Base-by-base conservation (phyloP, 1,140 invertebrate species). In the Caenorhabditis briggsae region DNA sequence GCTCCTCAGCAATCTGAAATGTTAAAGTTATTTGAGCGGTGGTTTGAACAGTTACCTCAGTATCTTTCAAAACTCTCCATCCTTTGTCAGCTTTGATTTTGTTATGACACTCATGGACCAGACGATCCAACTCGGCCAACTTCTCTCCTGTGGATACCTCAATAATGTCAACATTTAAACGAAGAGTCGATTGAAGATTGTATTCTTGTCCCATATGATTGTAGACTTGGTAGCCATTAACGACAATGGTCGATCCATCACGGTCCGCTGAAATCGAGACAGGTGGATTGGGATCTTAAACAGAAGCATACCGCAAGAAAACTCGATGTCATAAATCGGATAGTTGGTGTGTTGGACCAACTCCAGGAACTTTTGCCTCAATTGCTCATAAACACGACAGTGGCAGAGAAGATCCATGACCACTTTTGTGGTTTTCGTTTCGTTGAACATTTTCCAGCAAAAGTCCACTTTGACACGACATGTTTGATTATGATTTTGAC, bases 51-150 rank as follows among this genome's bases (percentile, higher is more conserved):
- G 1, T 70, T 18, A 70, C 64, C 41, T 70, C 64, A 16, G 64
- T 70, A 70, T 70, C 64, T 14, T 70, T 70, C 33, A 70, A 43
- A 43, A 70, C 16, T 70, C 64, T 70, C 64, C 64, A 70, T 18
- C 16, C 3, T 16, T 70, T 70, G 20, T 70, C 64, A 12, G 64
- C 43, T n/a, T 70, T 70, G 5, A 70, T 70, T n/a, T 9, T 46
- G 3, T 11, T n/a, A 3, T 46, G 43, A 8, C 33, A 43, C 18
- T 70, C 64, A 12, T 70, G 43, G 11, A 70, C 33, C 14, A 20
- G 2, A 14, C 14, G 14, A 25, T 46, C 41, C 20, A 70, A 64
- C 8, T 25, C 25, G 1, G 2, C 20, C 6, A 70, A 8, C 41
- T 46, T 70, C 7, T 5, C 33, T 5, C 12, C 18, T 70, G 18